Conservation (phyloP, 2,113 vertebrate genomes). For the Nematolebias whitei region DNA sequence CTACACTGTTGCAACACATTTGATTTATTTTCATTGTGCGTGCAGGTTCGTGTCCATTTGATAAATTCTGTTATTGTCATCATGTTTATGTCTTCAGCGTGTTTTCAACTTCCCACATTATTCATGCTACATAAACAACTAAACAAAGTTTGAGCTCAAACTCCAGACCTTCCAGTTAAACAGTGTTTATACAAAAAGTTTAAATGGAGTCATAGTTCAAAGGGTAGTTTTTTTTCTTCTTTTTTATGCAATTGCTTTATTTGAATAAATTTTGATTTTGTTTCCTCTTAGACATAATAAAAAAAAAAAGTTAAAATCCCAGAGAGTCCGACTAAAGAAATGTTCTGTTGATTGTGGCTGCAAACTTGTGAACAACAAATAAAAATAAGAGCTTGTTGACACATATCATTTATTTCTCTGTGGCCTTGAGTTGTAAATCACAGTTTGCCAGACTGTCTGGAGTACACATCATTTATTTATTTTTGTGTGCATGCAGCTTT, state of each 20-base stretch:
- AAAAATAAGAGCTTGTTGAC: conserved; percentile 61
- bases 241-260: not conserved
- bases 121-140: conserved; percentile 6
- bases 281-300: conserved; percentile 32
- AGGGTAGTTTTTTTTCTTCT: not conserved
- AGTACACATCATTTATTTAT: conserved; percentile 43
- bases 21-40: not conserved
- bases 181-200: not conserved
- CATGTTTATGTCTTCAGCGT: not conserved
- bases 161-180: not conserved
- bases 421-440: conserved; percentile 57
- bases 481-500: conserved; percentile 33
- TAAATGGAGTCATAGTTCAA: conserved; percentile 5
- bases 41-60: not conserved
- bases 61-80: not conserved
- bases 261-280: conserved; percentile 22
- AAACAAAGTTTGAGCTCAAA: conserved; percentile 16
- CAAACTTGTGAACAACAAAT: conserved; percentile 44
- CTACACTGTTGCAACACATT: not conserved
- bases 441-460: conserved; percentile 40
- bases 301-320: conserved; percentile 64
- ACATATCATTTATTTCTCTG: conserved; percentile 64
- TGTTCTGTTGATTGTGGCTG: conserved; percentile 48
- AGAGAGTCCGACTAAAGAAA: conserved; percentile 41
- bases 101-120: conserved; percentile 23